Conservation (phyloP, 2,113 vertebrate genomes). For the Rynchops niger region DNA sequence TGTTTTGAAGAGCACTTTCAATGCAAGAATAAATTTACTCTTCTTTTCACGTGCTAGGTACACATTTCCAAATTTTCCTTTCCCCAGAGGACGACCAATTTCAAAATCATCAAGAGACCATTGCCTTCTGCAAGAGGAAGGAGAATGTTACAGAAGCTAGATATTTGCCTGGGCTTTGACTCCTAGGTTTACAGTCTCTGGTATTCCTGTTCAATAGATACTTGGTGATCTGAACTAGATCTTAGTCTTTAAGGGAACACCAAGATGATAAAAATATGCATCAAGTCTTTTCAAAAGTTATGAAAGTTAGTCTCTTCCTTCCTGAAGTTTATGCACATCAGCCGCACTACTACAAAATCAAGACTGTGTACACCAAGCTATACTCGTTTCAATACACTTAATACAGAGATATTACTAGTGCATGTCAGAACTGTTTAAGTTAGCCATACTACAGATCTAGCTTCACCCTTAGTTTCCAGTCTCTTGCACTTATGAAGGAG, state of each 20-base stretch:
- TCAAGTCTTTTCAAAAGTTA: not conserved
- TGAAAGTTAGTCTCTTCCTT: not conserved
- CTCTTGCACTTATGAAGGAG: not conserved
- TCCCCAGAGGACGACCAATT: slow-evolving; percentile 92
- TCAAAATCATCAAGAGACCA: slow-evolving; percentile 96
- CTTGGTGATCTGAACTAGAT: not conserved
- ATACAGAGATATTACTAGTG: not conserved
- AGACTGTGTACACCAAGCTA: not conserved
- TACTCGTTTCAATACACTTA: not conserved
- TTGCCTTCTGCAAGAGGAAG: slow-evolving; percentile 75
- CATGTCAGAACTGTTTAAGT: not conserved
- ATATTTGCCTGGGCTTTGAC: not conserved
- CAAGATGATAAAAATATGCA: not conserved
- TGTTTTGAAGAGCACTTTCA: slow-evolving; percentile 95
- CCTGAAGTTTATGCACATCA: not conserved
- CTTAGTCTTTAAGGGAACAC: not conserved
- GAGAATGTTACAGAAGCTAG: not conserved
- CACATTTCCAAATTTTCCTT: slow-evolving; percentile 98
- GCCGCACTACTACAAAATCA: not conserved
- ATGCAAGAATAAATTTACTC: slow-evolving; percentile 92
- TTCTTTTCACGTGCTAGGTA: slow-evolving; percentile 92
- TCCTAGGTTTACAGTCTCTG: not conserved
- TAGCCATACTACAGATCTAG: not conserved
- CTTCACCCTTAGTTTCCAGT: not conserved
- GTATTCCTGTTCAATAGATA: not conserved